Conservation (phyloP, 2,113 vertebrate species). For the Panthera leo region DNA sequence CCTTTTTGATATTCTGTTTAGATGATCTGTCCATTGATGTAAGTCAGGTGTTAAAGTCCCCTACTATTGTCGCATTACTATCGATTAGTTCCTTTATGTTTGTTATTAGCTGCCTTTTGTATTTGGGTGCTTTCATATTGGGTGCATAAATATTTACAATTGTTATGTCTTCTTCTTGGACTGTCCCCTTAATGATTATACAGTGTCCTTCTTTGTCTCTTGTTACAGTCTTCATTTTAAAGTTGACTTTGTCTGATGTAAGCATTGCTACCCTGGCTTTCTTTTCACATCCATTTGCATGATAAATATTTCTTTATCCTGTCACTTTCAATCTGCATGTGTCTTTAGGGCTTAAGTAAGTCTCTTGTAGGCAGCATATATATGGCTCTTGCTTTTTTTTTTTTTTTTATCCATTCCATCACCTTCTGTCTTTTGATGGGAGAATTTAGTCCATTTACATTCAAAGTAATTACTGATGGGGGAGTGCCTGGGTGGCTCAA, state of each 20-base stretch:
- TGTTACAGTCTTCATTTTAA: not conserved
- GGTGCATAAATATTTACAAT: not conserved
- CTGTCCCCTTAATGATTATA: not conserved
- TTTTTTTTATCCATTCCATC: not conserved
- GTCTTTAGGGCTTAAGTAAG: not conserved
- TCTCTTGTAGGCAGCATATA: not conserved
- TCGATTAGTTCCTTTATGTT: too few species aligned
- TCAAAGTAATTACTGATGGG: not conserved
- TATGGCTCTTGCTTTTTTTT: not conserved
- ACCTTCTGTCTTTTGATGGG: not conserved
- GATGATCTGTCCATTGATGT: too few species aligned
- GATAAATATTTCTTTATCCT: not conserved
- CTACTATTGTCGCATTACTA: too few species aligned
- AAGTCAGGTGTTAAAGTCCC: too few species aligned
- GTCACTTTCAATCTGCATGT: not conserved
- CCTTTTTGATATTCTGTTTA: too few species aligned
- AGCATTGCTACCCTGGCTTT: not conserved
- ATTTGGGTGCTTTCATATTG: not conserved
- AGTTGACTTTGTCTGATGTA: not conserved
- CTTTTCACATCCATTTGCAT: not conserved
- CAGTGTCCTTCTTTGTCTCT: not conserved
- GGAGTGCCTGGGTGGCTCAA: too few species aligned
- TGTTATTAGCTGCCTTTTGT: not conserved
- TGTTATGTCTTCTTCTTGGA: not conserved
- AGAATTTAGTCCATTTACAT: not conserved